Base-by-base conservation (phyloP, 1,140 invertebrate species). In the Gryllus bimaculatus region DNA sequence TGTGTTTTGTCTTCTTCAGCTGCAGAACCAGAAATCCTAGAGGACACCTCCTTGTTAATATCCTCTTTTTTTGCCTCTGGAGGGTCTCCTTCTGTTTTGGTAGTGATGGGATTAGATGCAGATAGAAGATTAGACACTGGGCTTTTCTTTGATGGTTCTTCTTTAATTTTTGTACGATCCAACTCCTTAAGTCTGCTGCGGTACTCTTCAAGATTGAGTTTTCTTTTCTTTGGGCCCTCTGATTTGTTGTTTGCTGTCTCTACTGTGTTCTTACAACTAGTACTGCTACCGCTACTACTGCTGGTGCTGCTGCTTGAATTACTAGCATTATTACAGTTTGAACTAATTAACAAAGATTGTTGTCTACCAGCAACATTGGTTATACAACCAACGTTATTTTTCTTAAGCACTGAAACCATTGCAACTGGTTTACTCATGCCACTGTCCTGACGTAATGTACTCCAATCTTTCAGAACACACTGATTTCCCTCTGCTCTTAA, bases 181-280 rank as follows among this genome's bases (percentile, higher is more conserved):
- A 82, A 81, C 77, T 86, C 85, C 83, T 86, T 85, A 78, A 84
- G 81, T 75, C 86, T 83, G 77, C 83, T 86, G 79, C 86, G 85
- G 81, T 89, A 89, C 81, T 89, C 87, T 77, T 86, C 84, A 10
- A 89, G 80, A 83, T 88, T 88, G 10, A 89, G 82, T 83, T 88
- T 86, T 81, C 82, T 86, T 66, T 86, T 87, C 74, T 84, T 86
- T 2, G 80, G 78, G 39, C 83, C 81, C 13, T 79, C 78, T 48
- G 66, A 47, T 13, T 79, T 79, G 8, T 39, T 39, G 13, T 48
- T 48, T 77, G 2, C 39, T 47, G 39, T 20, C 48, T 83, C 82
- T 74, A 15, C 74, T 13, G 48, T 47, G 1, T 47, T n/a, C 49
- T 73, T 75, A 73, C 48, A n/a, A 73, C 48, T 47, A 83, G 80